phyloP scores from a whole-genome alignment of 1,140 invertebrate species.

The Drosophila kohkoa region DNA sequence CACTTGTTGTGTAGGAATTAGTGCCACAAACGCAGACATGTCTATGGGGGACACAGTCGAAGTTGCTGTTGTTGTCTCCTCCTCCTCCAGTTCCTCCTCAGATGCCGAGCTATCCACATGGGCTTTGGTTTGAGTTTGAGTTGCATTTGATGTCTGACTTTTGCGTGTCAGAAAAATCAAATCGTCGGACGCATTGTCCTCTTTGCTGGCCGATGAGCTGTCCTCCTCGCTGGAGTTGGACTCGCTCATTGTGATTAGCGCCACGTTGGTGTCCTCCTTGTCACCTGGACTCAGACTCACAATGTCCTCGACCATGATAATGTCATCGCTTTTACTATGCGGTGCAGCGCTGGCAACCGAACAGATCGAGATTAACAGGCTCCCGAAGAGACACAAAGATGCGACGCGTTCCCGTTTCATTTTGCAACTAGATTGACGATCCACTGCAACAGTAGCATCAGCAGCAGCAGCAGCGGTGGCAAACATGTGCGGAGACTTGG shows the following conservation, averaged over 20 bases:
- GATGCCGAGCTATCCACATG: constrained; percentile 32
- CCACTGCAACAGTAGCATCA: not conserved
- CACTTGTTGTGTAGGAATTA: constrained; percentile 66
- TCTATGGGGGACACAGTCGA: constrained; percentile 50
- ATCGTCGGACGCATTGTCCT: constrained; percentile 58
- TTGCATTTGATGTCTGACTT: constrained; percentile 11
- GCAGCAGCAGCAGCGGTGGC: not conserved
- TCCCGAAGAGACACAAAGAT: constrained; percentile 7
- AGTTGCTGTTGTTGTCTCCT: not conserved
- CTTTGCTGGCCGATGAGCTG: constrained; percentile 27
- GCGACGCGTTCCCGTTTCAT: constrained; percentile 22
- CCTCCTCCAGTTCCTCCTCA: constrained; percentile 24
- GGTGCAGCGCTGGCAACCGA: not conserved
- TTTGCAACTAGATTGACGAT: constrained; percentile 30
- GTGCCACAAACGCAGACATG: constrained; percentile 66
- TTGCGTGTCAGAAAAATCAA: constrained; percentile 64
- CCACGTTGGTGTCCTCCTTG: constrained; percentile 31
- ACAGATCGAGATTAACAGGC: constrained; percentile 12
- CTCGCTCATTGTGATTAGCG: constrained; percentile 48
- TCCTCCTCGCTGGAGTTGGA: constrained; percentile 46
- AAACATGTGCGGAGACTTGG: no score
- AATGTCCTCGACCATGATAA: constrained; percentile 39
- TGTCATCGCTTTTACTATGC: not conserved
- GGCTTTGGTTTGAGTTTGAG: constrained; percentile 4
- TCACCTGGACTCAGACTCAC: constrained; percentile 25